Evolutionary conservation across 2,888 invertebrate species (phyloP).

Genomic region (Oegoconia quadripuncta): DNA sequence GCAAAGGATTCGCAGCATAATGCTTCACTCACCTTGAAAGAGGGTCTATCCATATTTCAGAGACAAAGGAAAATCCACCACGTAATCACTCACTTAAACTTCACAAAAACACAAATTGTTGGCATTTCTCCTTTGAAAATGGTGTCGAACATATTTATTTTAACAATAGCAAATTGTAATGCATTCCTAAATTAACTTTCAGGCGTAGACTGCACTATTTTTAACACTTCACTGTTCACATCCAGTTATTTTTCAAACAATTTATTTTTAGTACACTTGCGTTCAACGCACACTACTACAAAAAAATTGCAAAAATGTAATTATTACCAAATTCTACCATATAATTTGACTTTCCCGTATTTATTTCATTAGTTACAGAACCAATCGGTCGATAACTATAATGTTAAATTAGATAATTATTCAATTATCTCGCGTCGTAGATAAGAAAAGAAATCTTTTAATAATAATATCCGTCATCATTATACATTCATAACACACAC

Average conservation of each 20-base stretch:
- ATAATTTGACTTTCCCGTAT: too few species aligned
- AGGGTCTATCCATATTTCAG: conserved; percentile 68
- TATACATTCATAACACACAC: too few species aligned
- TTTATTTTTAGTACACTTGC: conserved; percentile 38
- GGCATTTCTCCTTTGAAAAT: conserved; percentile 23
- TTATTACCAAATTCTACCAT: too few species aligned
- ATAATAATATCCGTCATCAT: conserved; percentile 7
- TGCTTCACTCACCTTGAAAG: conserved; percentile 56
- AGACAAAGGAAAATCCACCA: conserved; percentile 40
- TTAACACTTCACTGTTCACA: conserved; percentile 29
- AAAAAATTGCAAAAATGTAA: too few species aligned
- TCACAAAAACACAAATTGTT: conserved; percentile 38
- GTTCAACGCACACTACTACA: conserved; percentile 6
- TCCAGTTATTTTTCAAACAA: conserved; percentile 42
- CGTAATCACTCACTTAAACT: conserved; percentile 31
- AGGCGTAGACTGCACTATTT: conserved; percentile 54
- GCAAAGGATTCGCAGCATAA: conserved; percentile 1
- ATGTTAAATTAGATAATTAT: conserved; percentile 21
- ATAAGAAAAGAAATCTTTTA: conserved; percentile 1
- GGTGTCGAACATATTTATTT: conserved; percentile 24
- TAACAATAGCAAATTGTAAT: conserved; percentile 40
- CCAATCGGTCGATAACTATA: conserved; percentile 10
- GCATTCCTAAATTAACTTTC: conserved; percentile 50
- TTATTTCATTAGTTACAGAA: too few species aligned
- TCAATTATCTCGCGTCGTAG: conserved; percentile 14